phyloP scores from a whole-genome alignment of 2,888 invertebrate genomes.

The Macropis europaea region DNA sequence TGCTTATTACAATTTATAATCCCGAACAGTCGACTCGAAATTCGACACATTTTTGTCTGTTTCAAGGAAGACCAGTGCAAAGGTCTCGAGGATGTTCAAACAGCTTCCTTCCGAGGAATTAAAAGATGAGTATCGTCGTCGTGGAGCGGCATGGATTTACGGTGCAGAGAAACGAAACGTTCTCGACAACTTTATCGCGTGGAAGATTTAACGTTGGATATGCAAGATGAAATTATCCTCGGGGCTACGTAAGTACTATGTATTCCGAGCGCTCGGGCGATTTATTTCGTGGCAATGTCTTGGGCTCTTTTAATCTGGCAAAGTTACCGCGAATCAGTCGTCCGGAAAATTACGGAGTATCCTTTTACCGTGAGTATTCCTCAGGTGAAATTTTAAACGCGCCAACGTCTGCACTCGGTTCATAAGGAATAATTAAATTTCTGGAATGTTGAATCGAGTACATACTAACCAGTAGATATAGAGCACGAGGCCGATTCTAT shows the following conservation, averaged over 20 bases:
- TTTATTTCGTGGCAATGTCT: slow-evolving; percentile 15
- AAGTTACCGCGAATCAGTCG: neutral
- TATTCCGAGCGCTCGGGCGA: neutral
- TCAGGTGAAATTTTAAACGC: neutral
- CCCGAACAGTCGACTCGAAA: no score
- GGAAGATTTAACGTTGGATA: slow-evolving; percentile 9
- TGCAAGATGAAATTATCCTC: slow-evolving; percentile 18
- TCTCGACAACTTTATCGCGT: slow-evolving; percentile 1
- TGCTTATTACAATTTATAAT: no score
- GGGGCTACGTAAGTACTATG: neutral
- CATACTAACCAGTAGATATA: no score
- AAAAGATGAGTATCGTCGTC: neutral
- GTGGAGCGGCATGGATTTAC: neutral
- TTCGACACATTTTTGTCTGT: no score
- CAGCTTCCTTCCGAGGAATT: no score
- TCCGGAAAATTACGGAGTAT: slow-evolving; percentile 1
- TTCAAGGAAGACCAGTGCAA: no score
- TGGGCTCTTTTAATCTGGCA: slow-evolving; percentile 8
- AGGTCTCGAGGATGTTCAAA: no score
- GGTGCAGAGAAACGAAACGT: neutral
- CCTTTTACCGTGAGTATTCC: no score
- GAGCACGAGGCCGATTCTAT: no score
- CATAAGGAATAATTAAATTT: no score
- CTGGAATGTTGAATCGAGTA: no score
- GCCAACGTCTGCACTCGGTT: no score